Evolutionary conservation across 2,797 vertebrate species (phyloP), one percentile per base, ranked within the genome.

Genomic region (Anableps anableps): DNA sequence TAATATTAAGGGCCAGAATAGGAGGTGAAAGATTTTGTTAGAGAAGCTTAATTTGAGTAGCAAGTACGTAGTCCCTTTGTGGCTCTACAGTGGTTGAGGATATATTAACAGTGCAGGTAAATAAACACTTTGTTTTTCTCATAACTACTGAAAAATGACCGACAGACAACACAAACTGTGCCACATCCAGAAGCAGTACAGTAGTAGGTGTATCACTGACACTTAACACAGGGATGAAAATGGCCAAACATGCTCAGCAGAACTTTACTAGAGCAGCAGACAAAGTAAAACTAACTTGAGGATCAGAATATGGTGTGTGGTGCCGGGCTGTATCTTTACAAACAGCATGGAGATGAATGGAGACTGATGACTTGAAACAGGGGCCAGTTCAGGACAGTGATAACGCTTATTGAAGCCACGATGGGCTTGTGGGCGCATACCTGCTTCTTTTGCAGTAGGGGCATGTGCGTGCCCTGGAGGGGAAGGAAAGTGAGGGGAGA

Each of bases 401-500:
- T 34, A 53, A 84, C 21, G 26, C 43, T 41, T 62, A 62, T n/a
- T n/a, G 53, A 82, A 82, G 81, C 86, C 74, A 16, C 5, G n/a
- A 55, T 8, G n/a, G 73, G 85, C 71, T 78, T 76, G 43, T 50
- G 58, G 83, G 80, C 85, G 91, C 89, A 21, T 95, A 95, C 96
- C 95, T 96, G 95, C 95, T 95, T 91, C 95, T 94, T 88, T 90
- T 94, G 95, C 95, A 96, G 95, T 94, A 96, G 70, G 95, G 96
- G 92, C 95, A 96, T 86, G 94, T 94, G 85, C 87, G 95, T 85
- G 92, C 93, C 90, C 96, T 96, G 94, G 92, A 90, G 85, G 80
- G 64, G 77, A 76, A 80, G 85, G 90, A 84, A 91, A 84, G 89
- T 76, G 81, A 87, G 88, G 88, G 83, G 66, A 89, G 85, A 92